Evolutionary conservation across 1,140 invertebrate genomes (phyloP).

Genomic region (Phymastichus coffea): DNA sequence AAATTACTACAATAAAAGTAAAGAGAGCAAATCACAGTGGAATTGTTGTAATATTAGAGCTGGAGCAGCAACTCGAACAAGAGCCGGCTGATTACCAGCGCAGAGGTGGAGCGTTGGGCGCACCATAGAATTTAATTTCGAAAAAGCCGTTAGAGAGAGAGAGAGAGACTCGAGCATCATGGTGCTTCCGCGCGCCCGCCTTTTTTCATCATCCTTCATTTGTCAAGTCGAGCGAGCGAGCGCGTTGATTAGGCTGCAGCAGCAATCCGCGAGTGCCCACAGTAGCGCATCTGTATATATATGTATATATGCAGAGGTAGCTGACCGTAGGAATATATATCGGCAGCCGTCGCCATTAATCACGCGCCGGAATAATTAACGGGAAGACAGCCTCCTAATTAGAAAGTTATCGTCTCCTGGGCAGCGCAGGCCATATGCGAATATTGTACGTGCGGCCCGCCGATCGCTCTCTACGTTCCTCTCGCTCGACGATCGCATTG

Average conservation of each 20-base stretch:
- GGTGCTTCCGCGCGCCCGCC: neutral
- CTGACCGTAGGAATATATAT: slow-evolving; percentile 6
- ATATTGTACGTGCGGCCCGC: too few species aligned
- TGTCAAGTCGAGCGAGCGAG: slow-evolving; percentile 4
- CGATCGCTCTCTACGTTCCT: too few species aligned
- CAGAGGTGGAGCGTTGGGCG: neutral
- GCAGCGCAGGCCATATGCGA: too few species aligned
- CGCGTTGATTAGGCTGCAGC: slow-evolving; percentile 11
- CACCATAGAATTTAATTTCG: slow-evolving; percentile 24
- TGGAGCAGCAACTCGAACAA: neutral
- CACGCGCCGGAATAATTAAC: slow-evolving; percentile 40
- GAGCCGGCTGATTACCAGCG: neutral
- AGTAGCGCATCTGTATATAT: neutral
- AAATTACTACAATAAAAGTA: too few species aligned
- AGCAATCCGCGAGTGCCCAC: too few species aligned
- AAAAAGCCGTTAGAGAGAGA: neutral
- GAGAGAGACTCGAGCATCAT: neutral
- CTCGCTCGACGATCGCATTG: too few species aligned
- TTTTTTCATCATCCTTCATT: slow-evolving; percentile 1
- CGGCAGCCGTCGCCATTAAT: slow-evolving; percentile 36
- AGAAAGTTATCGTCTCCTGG: slow-evolving; percentile 39
- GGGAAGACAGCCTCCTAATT: slow-evolving; percentile 39
- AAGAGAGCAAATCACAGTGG: too few species aligned
- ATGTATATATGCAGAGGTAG: neutral
- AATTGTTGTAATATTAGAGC: too few species aligned